Evolutionary conservation across 1,140 invertebrate genomes (phyloP).

Genomic region (Brachionus asplanchnoidis): DNA sequence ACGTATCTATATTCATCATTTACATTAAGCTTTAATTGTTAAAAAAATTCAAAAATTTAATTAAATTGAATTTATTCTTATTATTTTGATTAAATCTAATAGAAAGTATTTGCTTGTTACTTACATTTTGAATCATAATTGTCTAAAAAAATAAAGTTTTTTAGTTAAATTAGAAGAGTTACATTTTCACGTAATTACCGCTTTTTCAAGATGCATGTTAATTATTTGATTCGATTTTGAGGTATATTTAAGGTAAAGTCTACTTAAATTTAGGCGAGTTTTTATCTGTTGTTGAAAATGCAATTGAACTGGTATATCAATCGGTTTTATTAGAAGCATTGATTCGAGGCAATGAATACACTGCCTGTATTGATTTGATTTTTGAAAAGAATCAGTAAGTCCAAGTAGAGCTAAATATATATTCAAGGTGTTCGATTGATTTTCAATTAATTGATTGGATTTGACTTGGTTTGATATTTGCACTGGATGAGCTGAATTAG

Average conservation of each 20-base stretch:
- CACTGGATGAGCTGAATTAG: neutral
- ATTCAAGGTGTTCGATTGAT: neutral
- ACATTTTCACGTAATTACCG: neutral
- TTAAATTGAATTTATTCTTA: neutral
- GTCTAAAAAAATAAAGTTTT: neutral
- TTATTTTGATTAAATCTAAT: neutral
- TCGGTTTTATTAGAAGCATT: neutral
- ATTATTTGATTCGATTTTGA: neutral
- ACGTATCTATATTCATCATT: constrained; percentile 40
- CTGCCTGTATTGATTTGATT: neutral
- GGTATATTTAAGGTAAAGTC: neutral
- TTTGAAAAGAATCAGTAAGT: neutral
- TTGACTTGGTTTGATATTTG: neutral
- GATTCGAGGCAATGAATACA: constrained; percentile 31
- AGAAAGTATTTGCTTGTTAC: neutral
- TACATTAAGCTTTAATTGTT: neutral
- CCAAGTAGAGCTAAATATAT: neutral
- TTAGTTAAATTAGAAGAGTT: too few species aligned
- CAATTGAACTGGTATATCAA: neutral
- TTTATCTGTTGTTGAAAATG: constrained; percentile 25
- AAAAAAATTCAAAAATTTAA: neutral
- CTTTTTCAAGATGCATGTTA: constrained; percentile 32
- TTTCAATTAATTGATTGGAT: neutral
- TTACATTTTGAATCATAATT: constrained; percentile 36
- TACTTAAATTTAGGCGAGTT: neutral